phyloP scores from a whole-genome alignment of 2,888 invertebrate genomes.

The Calliphora vomitoria region DNA sequence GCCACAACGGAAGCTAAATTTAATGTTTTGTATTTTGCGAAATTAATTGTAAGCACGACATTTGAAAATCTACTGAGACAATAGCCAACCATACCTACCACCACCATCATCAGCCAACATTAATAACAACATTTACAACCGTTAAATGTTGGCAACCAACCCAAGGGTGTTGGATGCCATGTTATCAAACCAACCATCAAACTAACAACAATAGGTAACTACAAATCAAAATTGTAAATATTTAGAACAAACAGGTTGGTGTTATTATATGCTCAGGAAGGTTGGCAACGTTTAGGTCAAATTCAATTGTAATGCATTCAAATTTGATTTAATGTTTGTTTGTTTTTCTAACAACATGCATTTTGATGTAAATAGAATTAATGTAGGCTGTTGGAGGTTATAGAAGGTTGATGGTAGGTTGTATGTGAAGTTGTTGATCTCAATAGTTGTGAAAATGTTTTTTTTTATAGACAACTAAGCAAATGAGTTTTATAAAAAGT shows the following conservation, averaged over 20 bases:
- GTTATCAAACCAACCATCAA: slow-evolving; percentile 20
- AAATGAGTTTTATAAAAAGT: too few relatives aligned
- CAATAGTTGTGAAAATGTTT: too few relatives aligned
- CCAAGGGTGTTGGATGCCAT: slow-evolving; percentile 11
- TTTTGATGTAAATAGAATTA: background rate
- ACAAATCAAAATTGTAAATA: background rate
- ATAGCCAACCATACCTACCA: background rate
- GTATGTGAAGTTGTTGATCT: background rate
- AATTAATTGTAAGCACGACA: slow-evolving; percentile 54
- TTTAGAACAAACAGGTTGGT: slow-evolving; percentile 36
- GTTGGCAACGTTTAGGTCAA: slow-evolving; percentile 9
- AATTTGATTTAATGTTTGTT: background rate
- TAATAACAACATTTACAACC: slow-evolving; percentile 7
- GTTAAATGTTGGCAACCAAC: slow-evolving; percentile 14
- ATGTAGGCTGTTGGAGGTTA: background rate
- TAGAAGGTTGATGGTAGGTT: background rate
- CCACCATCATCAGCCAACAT: slow-evolving; percentile 23
- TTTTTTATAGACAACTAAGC: too few relatives aligned
- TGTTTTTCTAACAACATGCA: background rate
- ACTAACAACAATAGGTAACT: background rate
- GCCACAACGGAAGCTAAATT: slow-evolving; percentile 65
- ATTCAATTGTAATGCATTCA: background rate
- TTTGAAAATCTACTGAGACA: background rate
- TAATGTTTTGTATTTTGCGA: slow-evolving; percentile 44
- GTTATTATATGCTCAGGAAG: background rate